These are phyloP conservation scores for Hozukius guyotensis DNA, from an alignment of 2,797 vertebrate genomes.

Conservation along the genomic window DNA sequence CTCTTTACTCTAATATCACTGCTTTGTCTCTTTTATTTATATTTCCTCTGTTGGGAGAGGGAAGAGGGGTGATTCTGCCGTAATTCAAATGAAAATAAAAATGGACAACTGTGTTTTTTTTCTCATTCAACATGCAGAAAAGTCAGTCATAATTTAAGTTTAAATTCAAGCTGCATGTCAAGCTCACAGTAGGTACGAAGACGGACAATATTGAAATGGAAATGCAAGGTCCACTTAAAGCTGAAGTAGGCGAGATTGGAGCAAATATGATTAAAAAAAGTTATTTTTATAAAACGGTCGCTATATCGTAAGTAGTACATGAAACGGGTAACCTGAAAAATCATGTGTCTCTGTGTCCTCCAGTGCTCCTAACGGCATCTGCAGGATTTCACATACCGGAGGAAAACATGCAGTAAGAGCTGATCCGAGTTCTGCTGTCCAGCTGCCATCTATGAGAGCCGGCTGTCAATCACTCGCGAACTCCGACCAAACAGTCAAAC, in stretches of 20 bases:
- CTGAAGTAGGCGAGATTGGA: too few relatives aligned
- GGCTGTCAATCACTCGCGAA: rapidly evolving
- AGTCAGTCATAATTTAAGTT: background rate
- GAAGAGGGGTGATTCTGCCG: background rate
- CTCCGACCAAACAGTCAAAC: too few relatives aligned
- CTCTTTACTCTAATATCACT: background rate
- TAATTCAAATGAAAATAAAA: background rate
- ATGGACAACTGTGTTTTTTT: background rate
- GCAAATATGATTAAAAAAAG: too few relatives aligned
- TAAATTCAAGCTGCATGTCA: background rate
- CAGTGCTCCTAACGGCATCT: too few relatives aligned
- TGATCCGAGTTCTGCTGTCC: too few relatives aligned
- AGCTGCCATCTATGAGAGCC: too few relatives aligned
- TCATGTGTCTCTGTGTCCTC: too few relatives aligned
- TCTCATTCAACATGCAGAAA: background rate
- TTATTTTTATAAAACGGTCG: too few relatives aligned
- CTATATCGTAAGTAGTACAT: too few relatives aligned
- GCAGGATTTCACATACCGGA: too few relatives aligned
- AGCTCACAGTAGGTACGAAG: background rate
- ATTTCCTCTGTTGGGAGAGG: background rate
- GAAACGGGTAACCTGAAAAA: too few relatives aligned
- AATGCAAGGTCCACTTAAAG: constrained; percentile 5
- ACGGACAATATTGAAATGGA: background rate
- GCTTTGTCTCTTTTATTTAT: constrained; percentile 4
- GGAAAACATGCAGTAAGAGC: too few relatives aligned